Conservation (phyloP, 2,113 vertebrate species). For the Spea bombifrons region DNA sequence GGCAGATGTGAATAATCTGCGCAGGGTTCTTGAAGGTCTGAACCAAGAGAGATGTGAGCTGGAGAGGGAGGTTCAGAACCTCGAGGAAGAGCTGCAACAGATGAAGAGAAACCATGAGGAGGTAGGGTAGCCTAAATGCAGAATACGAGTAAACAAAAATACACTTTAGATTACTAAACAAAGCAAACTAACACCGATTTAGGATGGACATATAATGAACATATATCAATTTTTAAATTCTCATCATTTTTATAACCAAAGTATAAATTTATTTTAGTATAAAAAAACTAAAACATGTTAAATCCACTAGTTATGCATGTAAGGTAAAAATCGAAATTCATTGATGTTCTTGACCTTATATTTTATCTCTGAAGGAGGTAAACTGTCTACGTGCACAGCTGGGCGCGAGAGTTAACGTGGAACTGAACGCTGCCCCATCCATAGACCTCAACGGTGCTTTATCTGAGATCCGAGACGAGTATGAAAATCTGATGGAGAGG, state of each 20-base stretch:
- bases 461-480: conserved; percentile 68
- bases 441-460: conserved; percentile 58
- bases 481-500: conserved; percentile 59
- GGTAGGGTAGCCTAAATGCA: conserved; percentile 51
- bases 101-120: conserved; percentile 79
- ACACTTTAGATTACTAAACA: too few species aligned
- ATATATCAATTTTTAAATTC: neutral
- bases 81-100: conserved; percentile 77
- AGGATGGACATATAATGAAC: too few species aligned
- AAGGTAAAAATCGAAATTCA: too few species aligned
- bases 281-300: too few species aligned
- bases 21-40: conserved; percentile 33
- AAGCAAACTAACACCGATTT: neutral
- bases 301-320: too few species aligned
- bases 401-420: conserved; percentile 64
- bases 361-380: conserved; percentile 44
- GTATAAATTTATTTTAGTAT: too few species aligned
- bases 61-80: conserved; percentile 56
- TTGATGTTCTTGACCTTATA: too few species aligned
- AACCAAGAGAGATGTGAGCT: conserved; percentile 26
- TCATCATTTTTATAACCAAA: neutral
- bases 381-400: conserved; percentile 50
- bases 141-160: too few species aligned
- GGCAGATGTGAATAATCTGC: conserved; percentile 21
- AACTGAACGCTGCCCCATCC: conserved; percentile 65